A percentile compares a stretch with the other conserved stretches of the same genome.
Conservation (phyloP, 1,140 invertebrate species). For the Argopecten irradians region DNA sequence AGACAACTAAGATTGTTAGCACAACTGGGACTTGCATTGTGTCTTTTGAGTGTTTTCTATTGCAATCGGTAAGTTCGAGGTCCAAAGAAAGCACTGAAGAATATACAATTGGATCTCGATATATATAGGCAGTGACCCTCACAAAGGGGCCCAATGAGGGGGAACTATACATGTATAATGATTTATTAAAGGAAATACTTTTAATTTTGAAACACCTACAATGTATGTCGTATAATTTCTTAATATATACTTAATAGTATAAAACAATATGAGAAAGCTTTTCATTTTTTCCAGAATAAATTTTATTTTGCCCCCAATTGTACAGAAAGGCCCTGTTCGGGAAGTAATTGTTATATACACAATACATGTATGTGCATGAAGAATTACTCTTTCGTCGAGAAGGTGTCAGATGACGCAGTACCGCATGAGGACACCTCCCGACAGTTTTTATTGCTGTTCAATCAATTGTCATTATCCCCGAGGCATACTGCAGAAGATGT, state of each 20-base stretch:
- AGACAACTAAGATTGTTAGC: not conserved
- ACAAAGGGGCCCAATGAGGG: not conserved
- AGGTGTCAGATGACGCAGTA: not conserved
- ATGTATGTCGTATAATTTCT: not conserved
- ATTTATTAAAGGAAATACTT: not conserved
- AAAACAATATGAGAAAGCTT: not conserved
- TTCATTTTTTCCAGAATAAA: not conserved
- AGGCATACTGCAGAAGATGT: not conserved
- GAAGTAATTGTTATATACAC: not conserved
- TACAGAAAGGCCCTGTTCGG: not conserved
- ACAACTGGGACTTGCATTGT: not conserved
- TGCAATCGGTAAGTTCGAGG: not conserved
- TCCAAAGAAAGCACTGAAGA: not conserved
- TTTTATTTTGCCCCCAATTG: not conserved
- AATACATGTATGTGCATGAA: too few species aligned
- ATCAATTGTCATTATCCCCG: slow-evolving; percentile 15
- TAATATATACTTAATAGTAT: not conserved
- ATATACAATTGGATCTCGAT: not conserved
- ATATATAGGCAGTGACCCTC: not conserved
- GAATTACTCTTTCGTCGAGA: not conserved
- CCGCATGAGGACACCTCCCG: not conserved
- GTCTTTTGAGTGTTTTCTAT: not conserved
- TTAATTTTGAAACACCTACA: not conserved
- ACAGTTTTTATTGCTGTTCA: not conserved
- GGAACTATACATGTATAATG: too few species aligned